Conservation (phyloP, 2,797 vertebrate genomes). For the Paratrypauchen microcephalus region DNA sequence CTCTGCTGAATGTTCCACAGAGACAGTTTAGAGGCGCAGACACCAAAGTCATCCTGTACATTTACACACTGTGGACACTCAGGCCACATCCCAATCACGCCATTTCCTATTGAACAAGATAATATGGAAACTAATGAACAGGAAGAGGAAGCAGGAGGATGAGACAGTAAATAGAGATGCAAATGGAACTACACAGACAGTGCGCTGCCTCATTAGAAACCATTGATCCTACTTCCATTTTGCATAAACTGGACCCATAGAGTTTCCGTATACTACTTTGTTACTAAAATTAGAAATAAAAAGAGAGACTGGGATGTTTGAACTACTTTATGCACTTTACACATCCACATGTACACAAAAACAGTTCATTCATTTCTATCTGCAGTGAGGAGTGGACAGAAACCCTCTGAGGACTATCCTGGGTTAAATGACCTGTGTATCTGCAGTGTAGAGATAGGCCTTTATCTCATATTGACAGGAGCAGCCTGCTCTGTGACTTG, state of each 20-base stretch:
- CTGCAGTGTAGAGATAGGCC: constrained; percentile 72
- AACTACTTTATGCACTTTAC: no score
- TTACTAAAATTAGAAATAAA: not conserved
- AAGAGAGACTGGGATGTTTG: not conserved
- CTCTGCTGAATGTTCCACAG: constrained; percentile 52
- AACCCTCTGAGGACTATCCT: constrained; percentile 35
- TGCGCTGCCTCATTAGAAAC: constrained; percentile 34
- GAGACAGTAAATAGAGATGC: constrained; percentile 21
- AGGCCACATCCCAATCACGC: constrained; percentile 48
- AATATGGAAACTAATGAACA: constrained; percentile 40
- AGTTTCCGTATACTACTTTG: not conserved
- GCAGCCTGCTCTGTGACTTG: constrained; percentile 60
- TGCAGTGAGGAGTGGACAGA: constrained; percentile 26
- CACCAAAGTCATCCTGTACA: constrained; percentile 33
- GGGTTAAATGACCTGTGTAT: constrained; percentile 70
- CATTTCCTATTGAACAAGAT: constrained; percentile 32
- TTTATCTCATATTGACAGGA: constrained; percentile 74
- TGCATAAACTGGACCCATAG: not conserved
- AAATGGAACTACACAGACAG: constrained; percentile 26
- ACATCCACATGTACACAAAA: no score
- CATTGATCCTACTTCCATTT: constrained; percentile 27
- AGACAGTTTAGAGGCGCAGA: constrained; percentile 57
- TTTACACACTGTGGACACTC: constrained; percentile 28
- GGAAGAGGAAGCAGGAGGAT: constrained; percentile 37
- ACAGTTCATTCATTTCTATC: constrained; percentile 17